Evolutionary conservation across 2,113 vertebrate species (phyloP).

Genomic region (Sceloporus undulatus): DNA sequence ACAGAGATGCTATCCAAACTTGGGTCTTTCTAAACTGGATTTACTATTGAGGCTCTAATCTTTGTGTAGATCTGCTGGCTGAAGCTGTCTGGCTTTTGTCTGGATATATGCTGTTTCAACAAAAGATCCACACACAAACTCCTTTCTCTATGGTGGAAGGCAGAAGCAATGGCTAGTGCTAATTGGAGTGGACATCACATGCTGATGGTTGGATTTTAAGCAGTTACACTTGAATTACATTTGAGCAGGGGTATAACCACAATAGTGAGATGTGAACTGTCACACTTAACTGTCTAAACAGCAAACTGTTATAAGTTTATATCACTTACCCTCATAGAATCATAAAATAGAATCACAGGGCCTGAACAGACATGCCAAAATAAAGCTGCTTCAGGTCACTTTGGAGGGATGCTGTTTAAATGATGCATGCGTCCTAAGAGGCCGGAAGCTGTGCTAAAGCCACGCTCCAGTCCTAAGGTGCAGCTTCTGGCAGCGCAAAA

Average conservation of each 20-base stretch:
- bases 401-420: too few species aligned
- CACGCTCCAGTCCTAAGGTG: too few species aligned
- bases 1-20: conserved; percentile 76
- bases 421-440: too few species aligned
- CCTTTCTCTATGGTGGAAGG: conserved; percentile 78
- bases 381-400: too few species aligned
- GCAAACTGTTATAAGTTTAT: neutral
- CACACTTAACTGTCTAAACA: neutral
- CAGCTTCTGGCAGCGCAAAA: too few species aligned
- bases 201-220: conserved; percentile 83
- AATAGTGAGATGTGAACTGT: conserved; percentile 51
- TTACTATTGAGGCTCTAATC: conserved; percentile 79
- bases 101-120: conserved; percentile 77
- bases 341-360: too few species aligned
- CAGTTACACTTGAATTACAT: conserved; percentile 73
- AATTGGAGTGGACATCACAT: conserved; percentile 80
- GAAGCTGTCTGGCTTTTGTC: conserved; percentile 82
- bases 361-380: too few species aligned
- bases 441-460: too few species aligned
- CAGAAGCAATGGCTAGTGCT: conserved; percentile 59
- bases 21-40: conserved; percentile 74
- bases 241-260: conserved; percentile 40
- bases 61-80: conserved; percentile 80
- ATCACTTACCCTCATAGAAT: neutral
- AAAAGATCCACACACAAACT: conserved; percentile 77